Evolutionary conservation across 30 jellyfish, hydroid and myxozoan species (phyloP).

Genomic region (Cassiopea andromeda): DNA sequence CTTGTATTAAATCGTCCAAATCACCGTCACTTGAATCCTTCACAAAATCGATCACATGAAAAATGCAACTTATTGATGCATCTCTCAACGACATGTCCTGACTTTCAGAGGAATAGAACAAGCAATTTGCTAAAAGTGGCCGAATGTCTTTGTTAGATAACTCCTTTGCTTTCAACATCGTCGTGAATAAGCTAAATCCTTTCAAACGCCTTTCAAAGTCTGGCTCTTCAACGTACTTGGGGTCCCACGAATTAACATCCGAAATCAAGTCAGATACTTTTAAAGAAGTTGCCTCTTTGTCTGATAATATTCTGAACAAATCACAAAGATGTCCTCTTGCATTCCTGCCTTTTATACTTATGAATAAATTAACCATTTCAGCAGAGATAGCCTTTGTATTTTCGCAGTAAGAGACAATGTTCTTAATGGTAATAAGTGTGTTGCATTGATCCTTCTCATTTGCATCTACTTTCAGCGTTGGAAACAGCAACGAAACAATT

Average conservation of each 20-base stretch:
- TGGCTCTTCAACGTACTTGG: constrained; percentile 86
- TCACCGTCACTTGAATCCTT: neutral
- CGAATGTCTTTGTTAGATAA: constrained; percentile 40
- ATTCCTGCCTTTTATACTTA: constrained; percentile 22
- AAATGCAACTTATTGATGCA: constrained; percentile 77
- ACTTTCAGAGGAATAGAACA: constrained; percentile 51
- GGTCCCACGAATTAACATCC: constrained; percentile 89
- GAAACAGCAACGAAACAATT: constrained; percentile 68
- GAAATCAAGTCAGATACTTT: constrained; percentile 9
- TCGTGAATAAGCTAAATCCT: constrained; percentile 67
- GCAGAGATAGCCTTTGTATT: constrained; percentile 18
- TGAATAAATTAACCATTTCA: constrained; percentile 55
- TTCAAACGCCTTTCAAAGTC: constrained; percentile 79
- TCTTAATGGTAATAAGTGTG: constrained; percentile 60
- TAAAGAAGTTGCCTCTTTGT: neutral
- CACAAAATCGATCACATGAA: constrained; percentile 53
- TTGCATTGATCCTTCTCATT: constrained; percentile 57
- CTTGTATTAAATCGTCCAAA: constrained; percentile 48
- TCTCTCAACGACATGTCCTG: constrained; percentile 89
- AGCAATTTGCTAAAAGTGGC: constrained; percentile 72
- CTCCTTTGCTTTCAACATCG: constrained; percentile 19
- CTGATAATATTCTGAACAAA: constrained; percentile 28
- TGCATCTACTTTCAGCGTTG: constrained; percentile 50
- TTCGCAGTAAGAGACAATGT: constrained; percentile 39
- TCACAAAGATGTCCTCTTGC: constrained; percentile 81